Base-by-base conservation (phyloP, 2,888 invertebrate species). In the Apodemia mormo region DNA sequence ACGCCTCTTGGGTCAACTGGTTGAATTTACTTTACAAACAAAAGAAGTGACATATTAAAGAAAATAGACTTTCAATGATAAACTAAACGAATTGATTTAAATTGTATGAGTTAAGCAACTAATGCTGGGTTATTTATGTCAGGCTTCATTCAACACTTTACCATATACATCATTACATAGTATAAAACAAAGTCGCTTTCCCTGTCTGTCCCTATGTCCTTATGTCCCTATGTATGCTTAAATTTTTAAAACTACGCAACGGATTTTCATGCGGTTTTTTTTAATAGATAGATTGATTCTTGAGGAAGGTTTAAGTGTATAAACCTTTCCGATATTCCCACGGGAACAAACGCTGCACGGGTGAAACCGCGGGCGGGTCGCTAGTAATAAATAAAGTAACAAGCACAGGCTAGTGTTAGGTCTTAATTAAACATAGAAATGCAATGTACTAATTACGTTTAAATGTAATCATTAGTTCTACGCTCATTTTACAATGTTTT, bases 91-190 rank as follows among this genome's bases (percentile, higher is more conserved):
- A 14, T 22, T 52, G n/a, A 12, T 52, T 66, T 29, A 22, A 49
- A 52, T 52, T n/a, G 1, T 37, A 61, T 58, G 33, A 2, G 7
- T 61, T 37, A 37, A 61, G 37, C 37, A 61, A 61, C 14, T 61
- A 33, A 61, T 61, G 14, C 30, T 6, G 10, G 33, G 30, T 37
- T 45, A 66, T 66, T 69, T 58, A 30, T 67, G 54, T 65, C 29
- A 52, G 45, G 14, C n/a, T 65, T 40, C 33, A 12, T 43, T 43
- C 71, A 71, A 65, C 68, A 67, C 66, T 69, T 68, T 70, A 40
- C 66, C 58, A 65, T 73, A 71, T 67, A 70, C 72, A 73, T 74
- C 61, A 72, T 66, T n/a, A n/a, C n/a, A n/a, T n/a, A n/a, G n/a
- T n/a, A n/a, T n/a, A n/a, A n/a, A n/a, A n/a, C n/a, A n/a, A n/a